A percentile compares a stretch with the other conserved stretches of the same genome.
phyloP scores from a whole-genome alignment of 1,140 invertebrate species.

The Drosophila mauritiana region DNA sequence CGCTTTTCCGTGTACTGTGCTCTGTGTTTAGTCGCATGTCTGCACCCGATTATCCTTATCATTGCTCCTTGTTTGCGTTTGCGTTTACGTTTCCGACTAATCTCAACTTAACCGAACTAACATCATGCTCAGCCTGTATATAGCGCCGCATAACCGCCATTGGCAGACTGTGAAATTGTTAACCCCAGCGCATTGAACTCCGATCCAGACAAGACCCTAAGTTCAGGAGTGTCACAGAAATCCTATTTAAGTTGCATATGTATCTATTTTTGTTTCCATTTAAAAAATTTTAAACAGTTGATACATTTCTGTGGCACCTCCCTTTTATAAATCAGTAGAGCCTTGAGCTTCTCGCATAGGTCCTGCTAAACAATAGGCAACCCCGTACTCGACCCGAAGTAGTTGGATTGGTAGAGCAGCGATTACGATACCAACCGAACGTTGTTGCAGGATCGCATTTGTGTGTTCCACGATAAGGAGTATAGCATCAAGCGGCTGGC shows the following conservation, averaged over 20 bases:
- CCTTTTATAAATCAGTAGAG: constrained; percentile 11
- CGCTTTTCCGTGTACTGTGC: constrained; percentile 45
- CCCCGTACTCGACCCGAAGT: constrained; percentile 27
- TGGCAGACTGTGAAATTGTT: constrained; percentile 46
- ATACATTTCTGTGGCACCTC: constrained; percentile 8
- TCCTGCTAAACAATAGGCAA: constrained; percentile 24
- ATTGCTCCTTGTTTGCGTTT: constrained; percentile 40
- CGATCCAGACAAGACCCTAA: constrained; percentile 13
- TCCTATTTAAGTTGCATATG: not conserved
- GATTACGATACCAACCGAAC: constrained; percentile 33
- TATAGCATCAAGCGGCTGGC: constrained; percentile 77
- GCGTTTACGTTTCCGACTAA: constrained; percentile 4
- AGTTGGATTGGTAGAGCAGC: constrained; percentile 44
- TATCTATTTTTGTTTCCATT: not conserved
- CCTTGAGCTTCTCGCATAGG: constrained; percentile 22
- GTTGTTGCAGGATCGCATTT: constrained; percentile 80
- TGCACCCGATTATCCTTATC: constrained; percentile 31
- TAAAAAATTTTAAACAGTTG: not conserved
- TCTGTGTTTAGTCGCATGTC: constrained; percentile 55
- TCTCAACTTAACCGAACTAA: constrained; percentile 9
- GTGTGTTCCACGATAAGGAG: constrained; percentile 74
- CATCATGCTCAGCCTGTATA: constrained; percentile 31
- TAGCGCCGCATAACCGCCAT: constrained; percentile 33
- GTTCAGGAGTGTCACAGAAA: constrained; percentile 12
- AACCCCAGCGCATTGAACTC: constrained; percentile 25